phyloP scores from a whole-genome alignment of 2,888 invertebrate species.

The Adelphocoris suturalis region DNA sequence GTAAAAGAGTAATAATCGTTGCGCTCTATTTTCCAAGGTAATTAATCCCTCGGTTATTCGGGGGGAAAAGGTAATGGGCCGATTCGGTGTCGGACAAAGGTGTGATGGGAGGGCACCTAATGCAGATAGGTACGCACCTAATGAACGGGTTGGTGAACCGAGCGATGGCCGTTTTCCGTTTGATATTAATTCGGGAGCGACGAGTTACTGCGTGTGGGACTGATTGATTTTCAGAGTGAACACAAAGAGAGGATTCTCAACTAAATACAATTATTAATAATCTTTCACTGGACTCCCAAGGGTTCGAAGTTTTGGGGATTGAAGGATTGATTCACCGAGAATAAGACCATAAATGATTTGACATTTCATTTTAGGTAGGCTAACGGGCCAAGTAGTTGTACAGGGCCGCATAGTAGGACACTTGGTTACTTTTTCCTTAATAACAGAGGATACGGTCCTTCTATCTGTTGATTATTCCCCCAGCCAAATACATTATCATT shows the following conservation, averaged over 20 bases:
- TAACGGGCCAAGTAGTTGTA: too few species aligned
- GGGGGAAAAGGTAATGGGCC: background rate
- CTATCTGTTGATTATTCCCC: too few species aligned
- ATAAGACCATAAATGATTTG: too few species aligned
- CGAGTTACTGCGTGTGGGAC: background rate
- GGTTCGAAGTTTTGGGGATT: too few species aligned
- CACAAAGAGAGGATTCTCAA: background rate
- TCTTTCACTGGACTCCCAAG: too few species aligned
- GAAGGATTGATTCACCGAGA: too few species aligned
- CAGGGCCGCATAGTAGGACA: too few species aligned
- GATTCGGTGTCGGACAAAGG: conserved; percentile 20
- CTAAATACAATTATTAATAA: too few species aligned
- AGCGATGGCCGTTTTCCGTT: background rate
- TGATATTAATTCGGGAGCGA: background rate
- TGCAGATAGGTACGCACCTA: background rate
- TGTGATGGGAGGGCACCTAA: conserved; percentile 17
- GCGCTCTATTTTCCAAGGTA: background rate
- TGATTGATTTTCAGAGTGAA: background rate
- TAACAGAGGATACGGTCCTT: too few species aligned
- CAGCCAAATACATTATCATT: too few species aligned
- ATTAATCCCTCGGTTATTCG: background rate
- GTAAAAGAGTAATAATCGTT: conserved; percentile 7
- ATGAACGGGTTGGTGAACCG: background rate
- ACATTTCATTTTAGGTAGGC: too few species aligned
- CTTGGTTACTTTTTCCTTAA: too few species aligned